Evolutionary conservation across 1,140 invertebrate genomes (phyloP).

Genomic region (Drosophila asahinai): DNA sequence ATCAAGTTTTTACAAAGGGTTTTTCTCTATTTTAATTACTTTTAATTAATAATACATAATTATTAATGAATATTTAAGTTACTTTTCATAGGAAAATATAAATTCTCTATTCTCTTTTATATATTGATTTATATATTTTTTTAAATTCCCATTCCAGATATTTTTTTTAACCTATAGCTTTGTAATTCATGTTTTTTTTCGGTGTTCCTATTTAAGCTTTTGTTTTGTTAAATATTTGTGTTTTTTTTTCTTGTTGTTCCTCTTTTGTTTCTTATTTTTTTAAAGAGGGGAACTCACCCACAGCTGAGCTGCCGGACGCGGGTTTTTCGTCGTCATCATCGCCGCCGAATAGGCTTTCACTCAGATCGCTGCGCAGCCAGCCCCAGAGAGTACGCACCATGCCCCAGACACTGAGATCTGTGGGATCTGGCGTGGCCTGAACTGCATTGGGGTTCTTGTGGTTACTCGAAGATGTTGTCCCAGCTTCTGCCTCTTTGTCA

Average conservation of each 20-base stretch:
- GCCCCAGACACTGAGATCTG: conserved; percentile 80
- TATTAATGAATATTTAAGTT: too few relatives aligned
- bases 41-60: too few relatives aligned
- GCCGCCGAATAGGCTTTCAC: conserved; percentile 76
- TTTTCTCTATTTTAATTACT: too few relatives aligned
- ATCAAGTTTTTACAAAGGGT: too few relatives aligned
- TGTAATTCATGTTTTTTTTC: not conserved
- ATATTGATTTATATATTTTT: too few relatives aligned
- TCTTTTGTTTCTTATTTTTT: conserved; percentile 12
- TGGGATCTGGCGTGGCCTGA: conserved; percentile 53
- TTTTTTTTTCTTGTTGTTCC: conserved; percentile 10
- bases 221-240: conserved; percentile 12
- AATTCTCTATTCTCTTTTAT: too few relatives aligned
- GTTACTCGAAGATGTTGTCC: conserved; percentile 5
- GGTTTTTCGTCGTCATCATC: conserved; percentile 69
- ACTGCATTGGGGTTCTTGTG: conserved; percentile 67
- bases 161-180: not conserved
- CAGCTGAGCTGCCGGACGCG: conserved; percentile 45
- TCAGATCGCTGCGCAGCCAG: conserved; percentile 77
- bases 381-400: conserved; percentile 74
- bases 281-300: conserved; percentile 60
- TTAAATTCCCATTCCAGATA: too few relatives aligned
- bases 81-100: too few relatives aligned
- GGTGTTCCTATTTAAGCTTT: not conserved
- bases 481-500: conserved; percentile 48